phyloP scores from a whole-genome alignment of 2,113 vertebrate genomes.

The Perca fluviatilis region DNA sequence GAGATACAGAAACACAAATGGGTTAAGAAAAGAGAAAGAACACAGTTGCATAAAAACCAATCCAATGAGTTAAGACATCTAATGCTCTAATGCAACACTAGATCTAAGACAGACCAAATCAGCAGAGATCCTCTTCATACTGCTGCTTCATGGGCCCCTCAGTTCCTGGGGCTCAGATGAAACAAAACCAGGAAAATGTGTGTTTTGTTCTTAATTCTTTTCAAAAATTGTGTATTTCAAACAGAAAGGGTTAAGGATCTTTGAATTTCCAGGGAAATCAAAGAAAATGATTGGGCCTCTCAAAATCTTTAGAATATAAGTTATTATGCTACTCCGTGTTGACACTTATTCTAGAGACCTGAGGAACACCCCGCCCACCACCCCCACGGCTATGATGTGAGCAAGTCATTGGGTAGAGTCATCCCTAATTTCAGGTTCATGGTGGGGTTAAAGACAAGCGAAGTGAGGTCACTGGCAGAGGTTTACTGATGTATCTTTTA shows the following conservation, averaged over 20 bases:
- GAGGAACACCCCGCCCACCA: no score
- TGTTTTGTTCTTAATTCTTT: neutral
- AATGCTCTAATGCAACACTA: neutral
- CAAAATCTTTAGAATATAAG: no score
- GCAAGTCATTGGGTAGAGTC: neutral
- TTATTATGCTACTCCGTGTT: neutral
- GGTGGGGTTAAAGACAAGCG: neutral
- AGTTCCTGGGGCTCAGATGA: constrained; percentile 6
- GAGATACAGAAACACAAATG: neutral
- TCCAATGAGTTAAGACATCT: constrained; percentile 7
- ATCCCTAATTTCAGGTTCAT: neutral
- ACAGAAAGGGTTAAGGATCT: no score
- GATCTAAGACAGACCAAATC: constrained; percentile 3
- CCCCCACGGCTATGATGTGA: neutral
- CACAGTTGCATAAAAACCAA: constrained; percentile 5
- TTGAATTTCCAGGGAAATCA: no score
- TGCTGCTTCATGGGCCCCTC: neutral
- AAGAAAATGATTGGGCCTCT: no score
- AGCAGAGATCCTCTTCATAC: constrained; percentile 4
- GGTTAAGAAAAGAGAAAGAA: neutral
- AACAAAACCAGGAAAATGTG: neutral
- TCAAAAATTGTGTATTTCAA: no score
- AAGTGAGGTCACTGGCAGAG: neutral
- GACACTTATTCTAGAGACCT: neutral
- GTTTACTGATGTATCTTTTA: neutral